Evolutionary conservation across 2,797 vertebrate genomes (phyloP).

Genomic region (Poeciliopsis gracilis): DNA sequence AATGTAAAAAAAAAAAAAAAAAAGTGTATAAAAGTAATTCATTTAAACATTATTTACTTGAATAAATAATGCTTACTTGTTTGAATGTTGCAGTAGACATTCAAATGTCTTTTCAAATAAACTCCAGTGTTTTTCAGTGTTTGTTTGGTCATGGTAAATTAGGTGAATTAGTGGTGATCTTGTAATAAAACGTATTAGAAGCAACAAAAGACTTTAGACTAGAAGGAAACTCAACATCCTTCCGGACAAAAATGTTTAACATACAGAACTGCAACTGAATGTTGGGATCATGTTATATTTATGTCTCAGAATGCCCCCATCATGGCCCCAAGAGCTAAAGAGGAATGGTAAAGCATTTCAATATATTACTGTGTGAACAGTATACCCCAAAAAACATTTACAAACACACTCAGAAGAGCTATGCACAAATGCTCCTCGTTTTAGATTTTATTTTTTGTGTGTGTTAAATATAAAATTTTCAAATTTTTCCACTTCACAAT

Average conservation of each 20-base stretch:
- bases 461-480: neutral
- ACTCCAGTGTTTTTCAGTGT: neutral
- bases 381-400: neutral
- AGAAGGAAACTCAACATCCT: neutral
- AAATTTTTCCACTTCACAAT: neutral
- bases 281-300: neutral
- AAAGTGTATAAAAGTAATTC: neutral
- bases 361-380: neutral
- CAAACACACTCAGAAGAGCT: neutral
- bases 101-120: neutral
- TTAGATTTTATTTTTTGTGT: neutral
- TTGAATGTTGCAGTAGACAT: neutral
- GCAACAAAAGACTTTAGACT: neutral
- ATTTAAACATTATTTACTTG: neutral
- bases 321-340: neutral
- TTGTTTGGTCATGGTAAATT: neutral
- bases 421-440: neutral
- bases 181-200: neutral
- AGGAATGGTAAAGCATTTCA: neutral
- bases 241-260: neutral
- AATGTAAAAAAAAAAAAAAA: neutral
- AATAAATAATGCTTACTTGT: no score
- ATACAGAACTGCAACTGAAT: neutral
- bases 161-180: neutral
- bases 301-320: neutral